These are phyloP conservation scores for Lithophane semibrunnea DNA, from an alignment of 2,888 invertebrate species.

Conservation along the genomic window DNA sequence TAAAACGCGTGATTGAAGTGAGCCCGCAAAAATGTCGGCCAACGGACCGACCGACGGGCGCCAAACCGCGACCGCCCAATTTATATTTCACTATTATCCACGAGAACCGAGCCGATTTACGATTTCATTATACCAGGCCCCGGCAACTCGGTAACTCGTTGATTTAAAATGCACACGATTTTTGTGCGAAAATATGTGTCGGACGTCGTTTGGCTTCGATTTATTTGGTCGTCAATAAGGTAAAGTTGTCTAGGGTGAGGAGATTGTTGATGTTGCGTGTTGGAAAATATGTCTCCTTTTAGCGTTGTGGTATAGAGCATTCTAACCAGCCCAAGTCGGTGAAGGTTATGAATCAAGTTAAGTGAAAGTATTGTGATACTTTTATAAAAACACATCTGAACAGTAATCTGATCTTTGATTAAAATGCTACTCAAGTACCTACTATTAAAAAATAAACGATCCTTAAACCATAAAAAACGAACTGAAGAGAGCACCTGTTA, in stretches of 20 bases:
- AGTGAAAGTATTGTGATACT: not conserved
- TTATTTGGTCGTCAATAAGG: conserved; percentile 62
- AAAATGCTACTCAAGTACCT: not conserved
- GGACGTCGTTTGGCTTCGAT: conserved; percentile 61
- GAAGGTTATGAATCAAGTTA: not conserved
- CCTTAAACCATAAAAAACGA: not conserved
- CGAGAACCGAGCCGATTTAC: conserved; percentile 80
- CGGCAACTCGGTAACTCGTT: conserved; percentile 70
- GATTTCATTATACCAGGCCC: conserved; percentile 81
- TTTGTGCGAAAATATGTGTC: conserved; percentile 69
- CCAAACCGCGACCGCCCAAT: conserved; percentile 84
- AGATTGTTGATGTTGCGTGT: conserved; percentile 30
- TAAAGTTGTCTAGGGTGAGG: conserved; percentile 47
- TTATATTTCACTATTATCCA: conserved; percentile 83
- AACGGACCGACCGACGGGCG: conserved; percentile 78
- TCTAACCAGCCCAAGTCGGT: conserved; percentile 1
- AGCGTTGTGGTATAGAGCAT: too few species aligned
- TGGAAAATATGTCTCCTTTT: not conserved
- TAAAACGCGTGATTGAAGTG: conserved; percentile 84
- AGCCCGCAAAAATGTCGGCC: conserved; percentile 85
- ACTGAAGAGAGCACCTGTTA: not conserved
- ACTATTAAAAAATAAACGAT: not conserved
- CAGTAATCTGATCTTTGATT: not conserved
- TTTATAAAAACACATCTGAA: not conserved
- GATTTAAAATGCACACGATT: conserved; percentile 74